Base-by-base conservation (phyloP, 2,888 invertebrate genomes). In the Apamea sordens region DNA sequence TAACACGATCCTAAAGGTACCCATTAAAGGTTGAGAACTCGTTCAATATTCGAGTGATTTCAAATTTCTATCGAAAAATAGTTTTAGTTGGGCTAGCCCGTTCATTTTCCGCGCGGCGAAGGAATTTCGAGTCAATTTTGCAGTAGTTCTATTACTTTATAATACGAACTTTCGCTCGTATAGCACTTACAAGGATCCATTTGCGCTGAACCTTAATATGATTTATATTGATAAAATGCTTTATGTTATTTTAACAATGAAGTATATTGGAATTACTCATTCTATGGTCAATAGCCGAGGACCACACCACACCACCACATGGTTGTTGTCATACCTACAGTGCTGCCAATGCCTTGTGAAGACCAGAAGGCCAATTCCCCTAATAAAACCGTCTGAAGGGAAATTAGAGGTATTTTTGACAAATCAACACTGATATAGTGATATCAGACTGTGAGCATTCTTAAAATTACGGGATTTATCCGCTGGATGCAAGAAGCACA, bases 91-190 rank as follows among this genome's bases (percentile, higher is more conserved):
- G 78, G 76, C 85, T 78, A 84, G 83, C 67, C 72, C 87, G 87
- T 87, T 86, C 87, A 90, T 91, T 90, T 91, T 87, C 87, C 83
- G 73, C 69, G 86, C 82, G 82, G 83, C 84, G 82, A 88, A 89
- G 86, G 87, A 89, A 86, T 88, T 86, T 86, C 76, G 68, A 90
- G 82, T 87, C 85, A 88, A 88, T 87, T 89, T 88, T 77, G 72
- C 76, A 79, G 72, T 82, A 71, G 77, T 79, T 80, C 81, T 85
- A 79, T 80, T 82, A 77, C 84, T 84, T 86, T 80, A 83, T 84
- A 83, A 85, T 79, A 84, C 76, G 70, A 83, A 82, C 59, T 88
- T 86, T 70, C 56, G 79, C 75, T 81, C 75, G 64, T 77, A 76
- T 76, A 76, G 68, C 73, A 76, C 72, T 77, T 80, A 80, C 69